Conservation (phyloP, 2,797 vertebrate genomes). For the Pogonophryne albipinna region DNA sequence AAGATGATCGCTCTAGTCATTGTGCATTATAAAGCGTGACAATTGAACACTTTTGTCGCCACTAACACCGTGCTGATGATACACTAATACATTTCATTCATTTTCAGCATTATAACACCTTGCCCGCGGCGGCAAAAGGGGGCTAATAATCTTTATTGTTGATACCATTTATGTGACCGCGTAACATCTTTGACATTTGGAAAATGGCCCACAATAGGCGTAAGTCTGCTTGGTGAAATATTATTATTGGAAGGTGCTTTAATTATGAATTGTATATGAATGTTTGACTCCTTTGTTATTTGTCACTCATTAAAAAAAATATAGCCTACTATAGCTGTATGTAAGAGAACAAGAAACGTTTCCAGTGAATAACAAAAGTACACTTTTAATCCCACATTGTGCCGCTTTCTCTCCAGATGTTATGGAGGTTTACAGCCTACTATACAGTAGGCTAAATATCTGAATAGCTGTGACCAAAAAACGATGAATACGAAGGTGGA, state of each 20-base stretch:
- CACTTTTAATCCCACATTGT: slow-evolving; percentile 5
- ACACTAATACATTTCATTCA: slow-evolving; percentile 56
- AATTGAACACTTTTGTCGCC: slow-evolving; percentile 68
- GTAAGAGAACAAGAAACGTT: background rate
- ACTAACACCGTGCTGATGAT: slow-evolving; percentile 73
- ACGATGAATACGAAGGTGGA: too few relatives aligned
- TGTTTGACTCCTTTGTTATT: background rate
- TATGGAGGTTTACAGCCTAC: background rate
- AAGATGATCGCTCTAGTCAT: slow-evolving; percentile 66
- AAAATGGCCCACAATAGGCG: background rate
- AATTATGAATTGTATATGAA: background rate
- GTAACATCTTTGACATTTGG: background rate
- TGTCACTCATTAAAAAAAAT: background rate
- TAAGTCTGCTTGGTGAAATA: background rate
- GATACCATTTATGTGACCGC: slow-evolving; percentile 1
- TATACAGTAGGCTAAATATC: too few relatives aligned
- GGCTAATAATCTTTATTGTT: slow-evolving; percentile 17
- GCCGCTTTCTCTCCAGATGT: background rate
- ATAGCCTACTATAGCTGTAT: too few relatives aligned
- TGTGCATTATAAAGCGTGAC: slow-evolving; percentile 68
- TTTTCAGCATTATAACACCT: slow-evolving; percentile 37
- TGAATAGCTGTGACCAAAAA: background rate
- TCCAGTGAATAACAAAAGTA: slow-evolving; percentile 2
- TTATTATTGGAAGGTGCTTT: background rate
- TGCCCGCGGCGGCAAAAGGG: slow-evolving; percentile 42